Evolutionary conservation across 2,888 invertebrate species (phyloP).

Genomic region (Nezara viridula): DNA sequence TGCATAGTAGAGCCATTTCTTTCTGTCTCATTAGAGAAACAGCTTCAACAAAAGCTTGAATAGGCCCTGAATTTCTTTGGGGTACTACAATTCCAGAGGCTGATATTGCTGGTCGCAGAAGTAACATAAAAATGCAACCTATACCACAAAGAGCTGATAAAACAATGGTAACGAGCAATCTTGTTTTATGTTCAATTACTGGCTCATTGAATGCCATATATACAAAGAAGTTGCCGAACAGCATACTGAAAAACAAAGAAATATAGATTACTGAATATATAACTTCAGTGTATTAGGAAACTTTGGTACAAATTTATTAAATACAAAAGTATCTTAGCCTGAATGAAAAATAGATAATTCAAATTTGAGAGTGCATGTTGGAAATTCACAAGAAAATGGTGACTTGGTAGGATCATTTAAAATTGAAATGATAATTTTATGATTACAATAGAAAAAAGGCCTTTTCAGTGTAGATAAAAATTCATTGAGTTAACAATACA

Average conservation of each 20-base stretch:
- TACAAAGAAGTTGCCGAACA: conserved; percentile 96
- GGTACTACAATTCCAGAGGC: conserved; percentile 68
- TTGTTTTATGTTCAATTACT: conserved; percentile 76
- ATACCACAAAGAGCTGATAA: conserved; percentile 74
- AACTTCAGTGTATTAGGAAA: not conserved
- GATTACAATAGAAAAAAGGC: not conserved
- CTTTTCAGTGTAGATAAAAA: not conserved
- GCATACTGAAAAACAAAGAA: conserved; percentile 78
- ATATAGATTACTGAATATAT: not conserved
- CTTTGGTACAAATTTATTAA: not conserved
- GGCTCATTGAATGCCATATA: conserved; percentile 90
- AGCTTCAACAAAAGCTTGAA: conserved; percentile 82
- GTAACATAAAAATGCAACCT: conserved; percentile 73
- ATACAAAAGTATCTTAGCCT: not conserved
- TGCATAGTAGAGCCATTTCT: conserved; percentile 86
- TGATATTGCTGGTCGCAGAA: conserved; percentile 74
- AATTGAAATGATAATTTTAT: not conserved
- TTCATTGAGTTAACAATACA: not conserved
- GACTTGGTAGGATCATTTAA: not conserved
- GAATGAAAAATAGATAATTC: not conserved
- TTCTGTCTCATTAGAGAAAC: conserved; percentile 82
- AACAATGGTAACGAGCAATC: conserved; percentile 85
- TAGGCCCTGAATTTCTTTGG: conserved; percentile 72
- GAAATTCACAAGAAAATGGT: not conserved
- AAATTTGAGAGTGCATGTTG: not conserved